Percentiles rank a stretch among this genome's conserved stretches.
phyloP scores from a whole-genome alignment of 2,888 invertebrate species.

The Nemurella pictetii region DNA sequence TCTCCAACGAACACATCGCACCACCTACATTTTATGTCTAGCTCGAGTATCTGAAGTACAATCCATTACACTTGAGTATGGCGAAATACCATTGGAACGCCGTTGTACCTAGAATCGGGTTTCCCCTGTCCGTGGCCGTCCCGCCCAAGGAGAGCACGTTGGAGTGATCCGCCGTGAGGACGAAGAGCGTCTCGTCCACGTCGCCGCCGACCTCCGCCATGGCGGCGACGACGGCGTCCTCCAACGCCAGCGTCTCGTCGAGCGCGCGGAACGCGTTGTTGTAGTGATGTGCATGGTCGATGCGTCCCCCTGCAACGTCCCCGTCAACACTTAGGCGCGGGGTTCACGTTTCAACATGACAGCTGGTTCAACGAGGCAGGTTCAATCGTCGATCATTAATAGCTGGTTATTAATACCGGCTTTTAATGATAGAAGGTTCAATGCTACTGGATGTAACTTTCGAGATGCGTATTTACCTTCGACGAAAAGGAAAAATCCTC shows the following conservation, averaged over 20 bases:
- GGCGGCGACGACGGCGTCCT: slow-evolving; percentile 71
- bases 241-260: slow-evolving; percentile 75
- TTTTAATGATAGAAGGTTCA: too few relatives aligned
- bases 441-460: too few relatives aligned
- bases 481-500: slow-evolving; percentile 74
- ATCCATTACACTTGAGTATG: too few relatives aligned
- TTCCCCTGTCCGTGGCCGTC: slow-evolving; percentile 73
- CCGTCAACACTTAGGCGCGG: background rate
- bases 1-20: too few relatives aligned
- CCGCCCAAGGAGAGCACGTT: slow-evolving; percentile 79
- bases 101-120: slow-evolving; percentile 78
- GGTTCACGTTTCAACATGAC: background rate
- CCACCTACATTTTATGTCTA: too few relatives aligned
- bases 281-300: slow-evolving; percentile 80
- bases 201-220: slow-evolving; percentile 70
- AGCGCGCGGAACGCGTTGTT: slow-evolving; percentile 77
- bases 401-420: too few relatives aligned
- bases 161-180: slow-evolving; percentile 79
- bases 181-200: slow-evolving; percentile 61
- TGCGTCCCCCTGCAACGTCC: slow-evolving; percentile 66
- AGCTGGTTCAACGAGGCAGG: too few relatives aligned
- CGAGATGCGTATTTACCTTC: too few relatives aligned
- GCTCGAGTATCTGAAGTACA: too few relatives aligned
- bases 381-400: too few relatives aligned
- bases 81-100: too few relatives aligned